Conservation (phyloP, 2,797 vertebrate species). For the Melanotaenia parkinsoni region DNA sequence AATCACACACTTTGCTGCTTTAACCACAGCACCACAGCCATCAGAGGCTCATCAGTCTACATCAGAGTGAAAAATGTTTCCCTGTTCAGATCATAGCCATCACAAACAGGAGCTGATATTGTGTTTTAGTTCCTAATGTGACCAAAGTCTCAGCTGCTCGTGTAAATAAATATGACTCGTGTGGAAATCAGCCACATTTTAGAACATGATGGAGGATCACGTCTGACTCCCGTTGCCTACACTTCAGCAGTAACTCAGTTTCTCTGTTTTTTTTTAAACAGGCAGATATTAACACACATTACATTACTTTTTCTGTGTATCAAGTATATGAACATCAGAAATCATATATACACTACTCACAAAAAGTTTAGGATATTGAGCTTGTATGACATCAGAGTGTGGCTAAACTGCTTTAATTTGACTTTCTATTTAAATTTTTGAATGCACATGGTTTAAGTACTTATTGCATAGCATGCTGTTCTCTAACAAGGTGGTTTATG, state of each 20-base stretch:
- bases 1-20: background rate
- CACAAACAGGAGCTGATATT: constrained; percentile 27
- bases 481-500: too few relatives aligned
- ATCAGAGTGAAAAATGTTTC: background rate
- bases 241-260: constrained; percentile 18
- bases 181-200: background rate
- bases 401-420: too few relatives aligned
- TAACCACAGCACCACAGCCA: constrained; percentile 19
- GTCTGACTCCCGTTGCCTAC: constrained; percentile 10
- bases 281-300: background rate
- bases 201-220: background rate
- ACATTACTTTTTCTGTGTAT: background rate
- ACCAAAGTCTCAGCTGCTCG: constrained; percentile 28
- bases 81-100: constrained; percentile 55
- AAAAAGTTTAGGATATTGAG: too few relatives aligned
- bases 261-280: background rate
- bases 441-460: too few relatives aligned
- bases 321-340: too few relatives aligned
- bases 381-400: too few relatives aligned
- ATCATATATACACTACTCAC: too few relatives aligned
- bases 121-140: constrained; percentile 29
- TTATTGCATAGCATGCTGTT: too few relatives aligned
- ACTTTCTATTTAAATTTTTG: too few relatives aligned
- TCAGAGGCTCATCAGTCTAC: constrained; percentile 46
- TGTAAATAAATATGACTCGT: background rate